These are phyloP conservation scores for Sinhomidia bicolor DNA, from an alignment of 2,888 invertebrate species.

Conservation along the genomic window DNA sequence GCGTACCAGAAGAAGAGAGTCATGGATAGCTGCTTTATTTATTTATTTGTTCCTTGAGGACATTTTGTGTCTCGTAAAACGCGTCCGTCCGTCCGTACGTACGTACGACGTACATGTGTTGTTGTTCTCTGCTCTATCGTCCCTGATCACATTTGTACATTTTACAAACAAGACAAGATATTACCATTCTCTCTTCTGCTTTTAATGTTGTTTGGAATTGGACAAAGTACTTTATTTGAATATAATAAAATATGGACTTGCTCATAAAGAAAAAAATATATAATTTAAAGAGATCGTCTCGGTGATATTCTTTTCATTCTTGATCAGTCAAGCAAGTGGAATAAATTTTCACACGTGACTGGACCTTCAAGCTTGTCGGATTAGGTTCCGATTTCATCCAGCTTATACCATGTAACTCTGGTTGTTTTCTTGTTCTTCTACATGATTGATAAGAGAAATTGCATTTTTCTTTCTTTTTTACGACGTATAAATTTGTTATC, in stretches of 20 bases:
- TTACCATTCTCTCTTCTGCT: too few species aligned
- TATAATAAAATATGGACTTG: too few species aligned
- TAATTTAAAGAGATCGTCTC: constrained; percentile 13
- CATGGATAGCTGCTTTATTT: constrained; percentile 32
- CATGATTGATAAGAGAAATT: constrained; percentile 46
- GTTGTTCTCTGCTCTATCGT: too few species aligned
- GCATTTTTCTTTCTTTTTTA: constrained; percentile 19
- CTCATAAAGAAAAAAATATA: not conserved
- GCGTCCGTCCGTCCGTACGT: not conserved
- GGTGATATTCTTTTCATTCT: constrained; percentile 15
- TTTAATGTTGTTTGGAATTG: too few species aligned
- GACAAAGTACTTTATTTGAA: too few species aligned
- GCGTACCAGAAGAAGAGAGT: not conserved
- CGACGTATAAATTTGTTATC: constrained; percentile 34
- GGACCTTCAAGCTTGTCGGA: constrained; percentile 22
- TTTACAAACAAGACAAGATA: too few species aligned
- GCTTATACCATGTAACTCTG: constrained; percentile 18
- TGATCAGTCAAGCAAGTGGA: constrained; percentile 28
- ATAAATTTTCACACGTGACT: constrained; percentile 68
- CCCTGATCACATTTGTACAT: too few species aligned
- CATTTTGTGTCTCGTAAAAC: not conserved
- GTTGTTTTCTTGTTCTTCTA: constrained; percentile 41
- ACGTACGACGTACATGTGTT: too few species aligned
- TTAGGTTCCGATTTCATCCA: constrained; percentile 45
- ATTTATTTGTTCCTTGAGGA: constrained; percentile 43